phyloP scores from a whole-genome alignment of 2,113 vertebrate species.

The Archocentrus centrarchus region DNA sequence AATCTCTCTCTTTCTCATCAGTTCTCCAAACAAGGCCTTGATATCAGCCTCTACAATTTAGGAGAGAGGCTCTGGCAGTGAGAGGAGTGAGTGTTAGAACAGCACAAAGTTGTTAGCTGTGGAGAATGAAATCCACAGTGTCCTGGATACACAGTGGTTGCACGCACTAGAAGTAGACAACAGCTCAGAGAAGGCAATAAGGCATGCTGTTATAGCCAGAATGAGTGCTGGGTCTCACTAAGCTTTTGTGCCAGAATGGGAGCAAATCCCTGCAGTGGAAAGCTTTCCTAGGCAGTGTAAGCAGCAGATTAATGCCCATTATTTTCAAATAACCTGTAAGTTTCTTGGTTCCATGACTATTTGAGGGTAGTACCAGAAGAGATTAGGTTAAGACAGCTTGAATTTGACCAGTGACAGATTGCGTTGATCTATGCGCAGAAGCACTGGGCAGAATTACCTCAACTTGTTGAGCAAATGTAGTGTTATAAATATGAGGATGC shows the following conservation, averaged over 20 bases:
- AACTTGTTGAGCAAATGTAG: neutral
- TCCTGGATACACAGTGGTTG: neutral
- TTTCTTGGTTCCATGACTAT: neutral
- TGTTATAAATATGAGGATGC: neutral
- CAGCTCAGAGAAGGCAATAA: neutral
- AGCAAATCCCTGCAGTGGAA: neutral
- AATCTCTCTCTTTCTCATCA: slow-evolving; percentile 3
- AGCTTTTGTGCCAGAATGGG: neutral
- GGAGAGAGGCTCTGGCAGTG: neutral
- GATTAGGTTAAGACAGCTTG: neutral
- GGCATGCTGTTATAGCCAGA: too few relatives aligned
- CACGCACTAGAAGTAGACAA: neutral
- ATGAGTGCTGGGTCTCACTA: neutral
- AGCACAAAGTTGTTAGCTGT: neutral
- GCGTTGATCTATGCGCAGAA: neutral
- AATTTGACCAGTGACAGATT: neutral
- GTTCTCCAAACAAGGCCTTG: slow-evolving; percentile 9
- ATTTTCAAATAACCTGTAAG: neutral
- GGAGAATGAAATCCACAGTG: neutral
- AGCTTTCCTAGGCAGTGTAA: neutral
- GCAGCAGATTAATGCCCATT: neutral
- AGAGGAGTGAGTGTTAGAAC: neutral
- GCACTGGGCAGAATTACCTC: neutral
- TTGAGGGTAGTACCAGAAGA: neutral
- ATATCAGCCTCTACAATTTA: neutral